Evolutionary conservation across 2,888 invertebrate genomes (phyloP).

Genomic region (Drosophila sordidapex): DNA sequence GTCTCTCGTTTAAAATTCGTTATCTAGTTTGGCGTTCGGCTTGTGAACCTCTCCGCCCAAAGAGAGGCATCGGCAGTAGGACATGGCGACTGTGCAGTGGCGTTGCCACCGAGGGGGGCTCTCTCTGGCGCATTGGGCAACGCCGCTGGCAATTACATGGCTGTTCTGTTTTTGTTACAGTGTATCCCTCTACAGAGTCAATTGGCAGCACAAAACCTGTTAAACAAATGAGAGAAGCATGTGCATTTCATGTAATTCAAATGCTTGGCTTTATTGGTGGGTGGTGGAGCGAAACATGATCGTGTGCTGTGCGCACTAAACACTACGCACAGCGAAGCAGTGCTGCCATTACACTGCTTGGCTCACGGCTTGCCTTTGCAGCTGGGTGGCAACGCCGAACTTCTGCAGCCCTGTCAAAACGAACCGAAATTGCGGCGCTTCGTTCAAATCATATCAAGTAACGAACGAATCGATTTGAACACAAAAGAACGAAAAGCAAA

Average conservation of each 20-base stretch:
- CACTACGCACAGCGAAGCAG: background rate
- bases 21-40: background rate
- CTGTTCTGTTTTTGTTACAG: background rate
- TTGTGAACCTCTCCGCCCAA: background rate
- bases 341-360: constrained; percentile 11
- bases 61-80: background rate
- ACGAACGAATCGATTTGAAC: background rate
- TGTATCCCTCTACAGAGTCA: background rate
- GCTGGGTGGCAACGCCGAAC: constrained; percentile 28
- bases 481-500: background rate
- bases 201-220: background rate
- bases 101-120: constrained; percentile 2
- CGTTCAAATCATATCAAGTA: constrained; percentile 9
- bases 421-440: background rate
- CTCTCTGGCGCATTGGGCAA: constrained; percentile 9
- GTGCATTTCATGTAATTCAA: background rate
- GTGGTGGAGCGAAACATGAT: constrained; percentile 12
- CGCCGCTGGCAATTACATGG: constrained; percentile 3
- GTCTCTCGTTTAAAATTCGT: background rate
- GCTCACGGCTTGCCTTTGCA: background rate
- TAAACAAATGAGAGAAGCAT: background rate
- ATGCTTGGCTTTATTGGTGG: background rate
- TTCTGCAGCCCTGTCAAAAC: constrained; percentile 22
- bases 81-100: constrained; percentile 8
- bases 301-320: constrained; percentile 23